Conservation (phyloP, 1,140 invertebrate species). For the Aphis gossypii region DNA sequence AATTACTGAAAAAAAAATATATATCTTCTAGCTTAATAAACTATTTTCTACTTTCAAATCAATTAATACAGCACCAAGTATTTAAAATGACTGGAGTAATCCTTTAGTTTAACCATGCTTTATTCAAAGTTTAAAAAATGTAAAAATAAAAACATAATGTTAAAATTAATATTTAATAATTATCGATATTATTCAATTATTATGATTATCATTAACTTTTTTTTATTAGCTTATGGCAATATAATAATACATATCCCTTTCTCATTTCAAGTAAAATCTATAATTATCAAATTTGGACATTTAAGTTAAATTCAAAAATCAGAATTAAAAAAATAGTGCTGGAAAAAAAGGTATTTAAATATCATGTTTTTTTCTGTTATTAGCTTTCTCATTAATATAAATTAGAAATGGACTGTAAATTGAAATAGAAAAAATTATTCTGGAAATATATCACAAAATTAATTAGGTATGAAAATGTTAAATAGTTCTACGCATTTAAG, state of each 20-base stretch:
- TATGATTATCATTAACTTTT: too few species aligned
- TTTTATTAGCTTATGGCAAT: background rate
- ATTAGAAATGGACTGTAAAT: background rate
- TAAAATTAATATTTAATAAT: background rate
- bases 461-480: background rate
- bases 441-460: background rate
- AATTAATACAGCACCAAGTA: too few species aligned
- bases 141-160: background rate
- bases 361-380: background rate
- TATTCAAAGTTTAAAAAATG: background rate
- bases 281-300: background rate
- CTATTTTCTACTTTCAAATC: too few species aligned
- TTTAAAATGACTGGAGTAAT: background rate
- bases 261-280: background rate
- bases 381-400: background rate
- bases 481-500: too few species aligned
- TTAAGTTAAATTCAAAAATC: background rate
- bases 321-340: background rate
- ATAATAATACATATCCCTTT: too few species aligned
- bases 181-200: too few species aligned
- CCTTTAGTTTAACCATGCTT: background rate
- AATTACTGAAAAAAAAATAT: background rate
- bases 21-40: too few species aligned
- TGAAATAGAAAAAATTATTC: background rate
- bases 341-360: background rate